Conservation (phyloP, 2,113 vertebrate genomes). For the Mirza zaza region DNA sequence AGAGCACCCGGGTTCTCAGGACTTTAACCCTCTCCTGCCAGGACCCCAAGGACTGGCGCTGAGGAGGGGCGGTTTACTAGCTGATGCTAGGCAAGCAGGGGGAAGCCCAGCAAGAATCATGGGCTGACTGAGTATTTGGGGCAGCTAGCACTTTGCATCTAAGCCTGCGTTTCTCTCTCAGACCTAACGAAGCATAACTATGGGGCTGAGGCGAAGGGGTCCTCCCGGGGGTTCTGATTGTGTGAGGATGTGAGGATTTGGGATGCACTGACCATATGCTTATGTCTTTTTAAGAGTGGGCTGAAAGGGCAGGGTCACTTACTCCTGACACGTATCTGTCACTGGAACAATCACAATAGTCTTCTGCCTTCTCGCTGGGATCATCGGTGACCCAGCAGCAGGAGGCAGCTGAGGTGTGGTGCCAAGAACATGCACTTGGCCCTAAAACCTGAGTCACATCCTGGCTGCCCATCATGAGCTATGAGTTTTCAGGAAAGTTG, state of each 20-base stretch:
- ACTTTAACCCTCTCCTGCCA: conserved; percentile 87
- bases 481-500: background rate
- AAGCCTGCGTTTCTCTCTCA: background rate
- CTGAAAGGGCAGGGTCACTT: background rate
- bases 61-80: background rate
- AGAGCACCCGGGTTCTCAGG: conserved; percentile 75
- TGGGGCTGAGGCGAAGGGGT: rapidly evolving
- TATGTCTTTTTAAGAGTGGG: background rate
- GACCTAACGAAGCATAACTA: background rate
- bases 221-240: background rate
- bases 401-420: background rate
- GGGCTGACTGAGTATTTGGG: background rate
- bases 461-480: background rate
- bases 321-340: background rate
- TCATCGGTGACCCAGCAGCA: background rate
- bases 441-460: background rate
- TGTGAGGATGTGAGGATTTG: background rate
- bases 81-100: background rate
- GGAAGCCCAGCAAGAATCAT: background rate
- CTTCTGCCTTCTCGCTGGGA: background rate
- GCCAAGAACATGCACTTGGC: background rate
- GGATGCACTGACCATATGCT: background rate
- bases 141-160: background rate
- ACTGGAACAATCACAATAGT: background rate
- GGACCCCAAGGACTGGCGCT: background rate